phyloP scores from a whole-genome alignment of 1,140 invertebrate genomes.

The Lethrus apterus region DNA sequence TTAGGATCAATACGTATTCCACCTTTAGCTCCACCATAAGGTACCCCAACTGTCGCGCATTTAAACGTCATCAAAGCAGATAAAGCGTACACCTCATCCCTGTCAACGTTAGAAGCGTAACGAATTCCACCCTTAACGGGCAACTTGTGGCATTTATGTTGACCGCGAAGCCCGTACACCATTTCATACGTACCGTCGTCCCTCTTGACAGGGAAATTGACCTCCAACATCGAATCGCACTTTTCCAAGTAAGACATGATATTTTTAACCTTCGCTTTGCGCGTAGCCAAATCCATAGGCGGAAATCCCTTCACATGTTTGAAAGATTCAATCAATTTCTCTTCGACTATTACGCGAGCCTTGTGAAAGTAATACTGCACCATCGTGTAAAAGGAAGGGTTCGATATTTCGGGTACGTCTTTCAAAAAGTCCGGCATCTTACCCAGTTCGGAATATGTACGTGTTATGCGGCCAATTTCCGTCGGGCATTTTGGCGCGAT shows the following conservation, averaged over 20 bases:
- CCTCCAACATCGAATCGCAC: constrained; percentile 63
- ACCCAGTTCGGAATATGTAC: constrained; percentile 5
- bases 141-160: constrained; percentile 73
- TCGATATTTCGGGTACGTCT: constrained; percentile 47
- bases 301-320: constrained; percentile 39
- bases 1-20: constrained; percentile 97
- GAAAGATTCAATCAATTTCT: constrained; percentile 58
- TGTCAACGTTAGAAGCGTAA: constrained; percentile 84
- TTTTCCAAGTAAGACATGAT: constrained; percentile 59
- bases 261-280: constrained; percentile 55
- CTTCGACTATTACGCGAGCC: constrained; percentile 55
- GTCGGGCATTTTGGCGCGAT: too few relatives aligned
- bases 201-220: constrained; percentile 70
- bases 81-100: constrained; percentile 76
- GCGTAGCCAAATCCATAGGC: constrained; percentile 55
- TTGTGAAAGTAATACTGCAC: constrained; percentile 67
- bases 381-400: constrained; percentile 63
- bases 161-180: constrained; percentile 71
- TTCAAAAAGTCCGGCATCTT: constrained; percentile 54
- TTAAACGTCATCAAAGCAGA: constrained; percentile 98
- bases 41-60: constrained; percentile 95
- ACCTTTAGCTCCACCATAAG: constrained; percentile 94
- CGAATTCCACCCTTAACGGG: constrained; percentile 86
- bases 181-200: constrained; percentile 75
- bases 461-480: too few relatives aligned